phyloP scores from a whole-genome alignment of 2,797 vertebrate genomes.

The Chelidonichthys spinosus region DNA sequence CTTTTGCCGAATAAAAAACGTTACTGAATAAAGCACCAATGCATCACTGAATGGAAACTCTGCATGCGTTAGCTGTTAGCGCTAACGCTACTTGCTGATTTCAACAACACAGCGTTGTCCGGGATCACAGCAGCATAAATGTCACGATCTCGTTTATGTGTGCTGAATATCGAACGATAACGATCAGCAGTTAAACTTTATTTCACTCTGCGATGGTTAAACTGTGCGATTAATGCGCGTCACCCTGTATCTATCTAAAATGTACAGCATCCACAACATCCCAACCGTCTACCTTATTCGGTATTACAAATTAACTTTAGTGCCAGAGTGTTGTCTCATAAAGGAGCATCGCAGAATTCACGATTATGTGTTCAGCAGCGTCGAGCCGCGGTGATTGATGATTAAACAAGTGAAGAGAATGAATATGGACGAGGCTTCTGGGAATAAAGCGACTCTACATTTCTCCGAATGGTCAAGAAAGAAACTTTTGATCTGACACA shows the following conservation, averaged over 20 bases:
- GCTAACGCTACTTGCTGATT: too few relatives aligned
- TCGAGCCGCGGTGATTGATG: conserved; percentile 46
- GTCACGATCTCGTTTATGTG: too few relatives aligned
- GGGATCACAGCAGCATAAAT: too few relatives aligned
- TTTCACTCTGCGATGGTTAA: too few relatives aligned
- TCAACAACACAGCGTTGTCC: too few relatives aligned
- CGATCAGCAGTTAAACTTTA: too few relatives aligned
- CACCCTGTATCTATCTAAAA: neutral
- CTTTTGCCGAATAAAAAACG: too few relatives aligned
- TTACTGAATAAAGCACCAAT: too few relatives aligned
- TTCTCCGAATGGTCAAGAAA: conserved; percentile 4
- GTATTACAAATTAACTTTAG: conserved; percentile 13
- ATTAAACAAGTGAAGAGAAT: conserved; percentile 31
- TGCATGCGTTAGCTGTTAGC: too few relatives aligned
- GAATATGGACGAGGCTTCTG: conserved; percentile 36
- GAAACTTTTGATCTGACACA: conserved; percentile 20
- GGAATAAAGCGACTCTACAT: conserved; percentile 11
- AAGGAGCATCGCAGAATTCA: conserved; percentile 18
- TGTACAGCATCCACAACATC: conserved; percentile 5
- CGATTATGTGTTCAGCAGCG: conserved; percentile 30
- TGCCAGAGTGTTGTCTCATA: conserved; percentile 16
- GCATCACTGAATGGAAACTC: too few relatives aligned
- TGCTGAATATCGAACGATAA: too few relatives aligned
- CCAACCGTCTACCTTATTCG: conserved; percentile 26
- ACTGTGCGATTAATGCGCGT: neutral